phyloP scores from a whole-genome alignment of 2,113 vertebrate genomes.

The Pelecanus crispus region DNA sequence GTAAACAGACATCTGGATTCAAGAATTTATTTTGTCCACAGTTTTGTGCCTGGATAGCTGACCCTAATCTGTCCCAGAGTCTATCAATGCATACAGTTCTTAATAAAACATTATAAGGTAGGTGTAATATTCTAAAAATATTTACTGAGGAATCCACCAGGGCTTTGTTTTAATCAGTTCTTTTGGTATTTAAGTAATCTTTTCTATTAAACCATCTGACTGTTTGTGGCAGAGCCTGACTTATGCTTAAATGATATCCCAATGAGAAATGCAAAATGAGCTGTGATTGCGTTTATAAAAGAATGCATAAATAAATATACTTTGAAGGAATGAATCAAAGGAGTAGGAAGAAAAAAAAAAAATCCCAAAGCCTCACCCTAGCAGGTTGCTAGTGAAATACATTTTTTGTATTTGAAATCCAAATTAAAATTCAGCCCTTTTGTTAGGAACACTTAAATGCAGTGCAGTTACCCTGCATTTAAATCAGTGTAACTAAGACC shows the following conservation, averaged over 20 bases:
- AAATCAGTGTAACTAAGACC: neutral
- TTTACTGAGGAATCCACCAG: neutral
- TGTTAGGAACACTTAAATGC: neutral
- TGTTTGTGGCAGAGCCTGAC: neutral
- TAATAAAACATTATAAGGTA: neutral
- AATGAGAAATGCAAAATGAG: constrained; percentile 21
- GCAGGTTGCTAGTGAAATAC: neutral
- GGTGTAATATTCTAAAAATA: neutral
- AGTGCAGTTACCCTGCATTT: neutral
- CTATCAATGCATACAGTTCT: neutral
- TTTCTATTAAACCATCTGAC: neutral
- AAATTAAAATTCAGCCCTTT: neutral
- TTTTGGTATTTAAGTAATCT: constrained; percentile 2
- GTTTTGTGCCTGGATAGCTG: neutral
- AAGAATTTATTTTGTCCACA: neutral
- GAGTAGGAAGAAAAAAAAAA: neutral
- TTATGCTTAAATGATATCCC: constrained; percentile 10
- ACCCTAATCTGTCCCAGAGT: neutral
- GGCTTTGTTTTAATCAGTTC: neutral
- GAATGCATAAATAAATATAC: neutral
- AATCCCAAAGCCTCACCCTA: neutral
- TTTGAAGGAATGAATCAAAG: neutral
- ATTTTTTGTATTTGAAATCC: neutral
- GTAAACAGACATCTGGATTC: neutral
- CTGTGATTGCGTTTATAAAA: neutral